These are phyloP conservation scores for Petrocephalus schoutedeni DNA, from an alignment of 2,797 vertebrate species.

Conservation along the genomic window DNA sequence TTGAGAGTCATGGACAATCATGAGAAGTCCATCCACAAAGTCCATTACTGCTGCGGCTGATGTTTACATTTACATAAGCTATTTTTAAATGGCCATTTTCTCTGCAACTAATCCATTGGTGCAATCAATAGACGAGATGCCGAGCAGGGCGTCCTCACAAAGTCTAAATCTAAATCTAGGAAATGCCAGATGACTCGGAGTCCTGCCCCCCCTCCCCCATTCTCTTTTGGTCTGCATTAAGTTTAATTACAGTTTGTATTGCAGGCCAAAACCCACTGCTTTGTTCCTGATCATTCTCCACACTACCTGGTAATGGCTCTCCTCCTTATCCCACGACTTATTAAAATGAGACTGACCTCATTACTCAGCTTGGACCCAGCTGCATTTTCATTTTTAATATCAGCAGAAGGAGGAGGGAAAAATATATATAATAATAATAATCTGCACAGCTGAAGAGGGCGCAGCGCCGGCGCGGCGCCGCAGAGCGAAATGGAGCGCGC, in stretches of 20 bases:
- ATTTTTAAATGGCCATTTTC: slow-evolving; percentile 16
- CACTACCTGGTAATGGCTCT: slow-evolving; percentile 24
- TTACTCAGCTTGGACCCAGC: slow-evolving; percentile 62
- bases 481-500: slow-evolving; percentile 16
- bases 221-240: slow-evolving; percentile 23
- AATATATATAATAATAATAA: slow-evolving; percentile 23
- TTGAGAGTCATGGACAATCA: background rate
- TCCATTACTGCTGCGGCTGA: slow-evolving; percentile 12
- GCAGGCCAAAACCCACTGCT: slow-evolving; percentile 26
- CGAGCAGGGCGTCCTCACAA: slow-evolving; percentile 3
- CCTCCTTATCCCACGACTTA: slow-evolving; percentile 50
- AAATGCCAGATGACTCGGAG: slow-evolving; percentile 24
- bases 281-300: slow-evolving; percentile 22
- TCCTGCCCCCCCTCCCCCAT: background rate
- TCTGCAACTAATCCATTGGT: slow-evolving; percentile 13
- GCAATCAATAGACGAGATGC: slow-evolving; percentile 17
- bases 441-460: slow-evolving; percentile 14
- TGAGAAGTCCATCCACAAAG: background rate
- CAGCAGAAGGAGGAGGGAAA: slow-evolving; percentile 53
- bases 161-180: slow-evolving; percentile 5
- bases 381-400: slow-evolving; percentile 65
- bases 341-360: slow-evolving; percentile 65
- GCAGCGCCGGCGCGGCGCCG: slow-evolving; percentile 3
- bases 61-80: slow-evolving; percentile 13
- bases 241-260: slow-evolving; percentile 31